phyloP scores from a whole-genome alignment of 2,888 invertebrate species.

The Aproaerema taeniolella region DNA sequence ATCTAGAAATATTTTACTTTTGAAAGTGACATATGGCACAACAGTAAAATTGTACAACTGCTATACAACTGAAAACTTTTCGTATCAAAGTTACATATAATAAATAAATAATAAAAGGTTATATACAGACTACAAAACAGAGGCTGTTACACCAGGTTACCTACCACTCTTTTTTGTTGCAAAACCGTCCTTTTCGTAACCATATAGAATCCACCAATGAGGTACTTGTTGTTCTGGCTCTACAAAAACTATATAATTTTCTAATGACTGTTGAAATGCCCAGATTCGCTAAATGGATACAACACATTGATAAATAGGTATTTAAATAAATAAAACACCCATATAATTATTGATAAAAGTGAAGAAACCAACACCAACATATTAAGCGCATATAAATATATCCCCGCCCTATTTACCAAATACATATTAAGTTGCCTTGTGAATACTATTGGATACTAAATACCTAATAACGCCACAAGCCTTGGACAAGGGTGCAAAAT shows the following conservation, averaged over 20 bases:
- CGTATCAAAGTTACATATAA: too few species aligned
- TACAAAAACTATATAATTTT: too few species aligned
- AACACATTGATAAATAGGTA: slow-evolving; percentile 16
- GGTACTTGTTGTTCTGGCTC: too few species aligned
- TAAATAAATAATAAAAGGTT: too few species aligned
- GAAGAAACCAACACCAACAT: slow-evolving; percentile 35
- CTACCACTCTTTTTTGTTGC: background rate
- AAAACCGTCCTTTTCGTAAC: too few species aligned
- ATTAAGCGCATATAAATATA: slow-evolving; percentile 23
- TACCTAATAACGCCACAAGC: slow-evolving; percentile 73
- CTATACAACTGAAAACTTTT: too few species aligned
- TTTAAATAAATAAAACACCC: slow-evolving; percentile 10
- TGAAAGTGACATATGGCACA: too few species aligned
- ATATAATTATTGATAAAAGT: slow-evolving; percentile 5
- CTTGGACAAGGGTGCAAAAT: slow-evolving; percentile 62
- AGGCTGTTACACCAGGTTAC: too few species aligned
- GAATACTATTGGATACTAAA: slow-evolving; percentile 43
- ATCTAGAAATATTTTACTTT: too few species aligned
- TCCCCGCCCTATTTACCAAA: slow-evolving; percentile 33
- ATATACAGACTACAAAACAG: too few species aligned
- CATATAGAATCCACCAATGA: too few species aligned
- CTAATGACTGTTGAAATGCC: slow-evolving; percentile 24
- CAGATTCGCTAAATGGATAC: slow-evolving; percentile 16
- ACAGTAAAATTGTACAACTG: too few species aligned
- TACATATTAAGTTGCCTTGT: slow-evolving; percentile 35